Conservation (phyloP, 2,113 vertebrate species). For the Thalassoma bifasciatum region DNA sequence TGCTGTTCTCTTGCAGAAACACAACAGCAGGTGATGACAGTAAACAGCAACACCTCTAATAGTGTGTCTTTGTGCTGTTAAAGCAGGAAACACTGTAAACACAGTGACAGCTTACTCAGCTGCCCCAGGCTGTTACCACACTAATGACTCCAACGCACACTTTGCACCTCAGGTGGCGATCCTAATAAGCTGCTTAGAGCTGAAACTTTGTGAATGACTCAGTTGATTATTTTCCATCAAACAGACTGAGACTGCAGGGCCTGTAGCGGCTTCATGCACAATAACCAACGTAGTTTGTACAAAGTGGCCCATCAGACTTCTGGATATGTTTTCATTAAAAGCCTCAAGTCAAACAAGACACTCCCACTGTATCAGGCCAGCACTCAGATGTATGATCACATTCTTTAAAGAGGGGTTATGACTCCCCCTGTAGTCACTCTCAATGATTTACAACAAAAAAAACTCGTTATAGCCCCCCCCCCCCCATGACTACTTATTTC, state of each 20-base stretch:
- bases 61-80: background rate
- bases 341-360: no score
- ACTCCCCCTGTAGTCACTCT: no score
- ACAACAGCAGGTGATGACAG: constrained; percentile 42
- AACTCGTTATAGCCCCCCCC: no score
- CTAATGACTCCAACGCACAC: background rate
- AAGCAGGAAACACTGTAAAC: constrained; percentile 13
- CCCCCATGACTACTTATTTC: no score
- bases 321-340: no score
- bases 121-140: constrained; percentile 6
- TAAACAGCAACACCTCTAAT: constrained; percentile 14
- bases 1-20: constrained; percentile 11
- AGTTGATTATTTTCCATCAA: background rate
- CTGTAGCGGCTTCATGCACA: no score
- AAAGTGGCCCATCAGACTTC: no score
- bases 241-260: background rate
- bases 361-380: no score
- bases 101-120: constrained; percentile 41
- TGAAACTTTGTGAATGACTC: background rate
- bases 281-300: no score
- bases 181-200: background rate
- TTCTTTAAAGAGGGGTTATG: no score
- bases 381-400: no score
- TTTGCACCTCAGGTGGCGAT: background rate
- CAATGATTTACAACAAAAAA: no score